Evolutionary conservation across 2,797 vertebrate genomes (phyloP), one percentile per base, ranked within the genome.

Genomic region (Orestias chungarensis): DNA sequence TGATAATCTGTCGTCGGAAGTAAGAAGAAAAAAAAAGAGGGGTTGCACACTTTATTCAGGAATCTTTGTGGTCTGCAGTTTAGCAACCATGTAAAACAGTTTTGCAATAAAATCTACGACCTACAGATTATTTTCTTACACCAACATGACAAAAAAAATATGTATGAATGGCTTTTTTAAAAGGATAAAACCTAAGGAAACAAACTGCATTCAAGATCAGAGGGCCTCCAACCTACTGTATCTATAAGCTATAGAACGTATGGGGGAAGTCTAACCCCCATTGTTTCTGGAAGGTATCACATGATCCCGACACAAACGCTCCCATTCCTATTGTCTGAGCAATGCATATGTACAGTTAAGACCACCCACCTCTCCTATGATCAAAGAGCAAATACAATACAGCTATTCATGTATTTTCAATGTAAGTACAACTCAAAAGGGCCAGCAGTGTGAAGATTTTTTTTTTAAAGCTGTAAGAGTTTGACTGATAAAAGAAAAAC

Each of bases 361-460:
- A 92, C 92, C 91, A 93, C 92, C 92, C 91, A 91, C 78, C 69
- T 85, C 82, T 85, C 68, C 66, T 75, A 73, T 80, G 89, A 92
- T 92, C 90, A 91, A 88, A 91, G 85, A 86, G 75, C 76, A 75
- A 78, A 80, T 85, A 91, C 86, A 90, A 91, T 82, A 23, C 1
- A 49, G 75, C 87, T 76, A 86, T 89, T 92, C 87, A 86, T 77
- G 82, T 87, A 83, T 90, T 81, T 81, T 59, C 83, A 86, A 75
- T 86, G 88, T 81, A 80, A 82, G 77, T 66, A 70, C 81, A 82
- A 82, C 86, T 91, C 78, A 80, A 44, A 79, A 27, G 62, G 66
- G 62, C 61, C 76, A 25, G 85, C 79, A 78, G 66, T 73, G 72
- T 10, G 35, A 85, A 74, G 84, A 84, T 66, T 69, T 71, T 40